Conservation (phyloP, 2,797 vertebrate genomes). For the Pantherophis vulpinus region DNA sequence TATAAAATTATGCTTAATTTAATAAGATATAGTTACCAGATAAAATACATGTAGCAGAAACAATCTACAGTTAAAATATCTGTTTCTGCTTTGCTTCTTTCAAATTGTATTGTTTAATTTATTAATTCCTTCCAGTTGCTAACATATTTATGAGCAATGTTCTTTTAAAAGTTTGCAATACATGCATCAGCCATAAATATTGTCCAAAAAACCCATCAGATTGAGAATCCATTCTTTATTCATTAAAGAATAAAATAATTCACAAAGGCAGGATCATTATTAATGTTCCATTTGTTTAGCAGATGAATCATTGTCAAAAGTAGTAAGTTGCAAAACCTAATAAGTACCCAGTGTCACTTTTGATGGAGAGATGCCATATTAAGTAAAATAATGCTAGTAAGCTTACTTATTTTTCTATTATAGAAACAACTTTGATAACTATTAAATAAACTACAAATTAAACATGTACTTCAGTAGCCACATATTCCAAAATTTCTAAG, state of each 20-base stretch:
- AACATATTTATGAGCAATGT: neutral
- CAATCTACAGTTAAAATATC: neutral
- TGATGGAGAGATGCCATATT: neutral
- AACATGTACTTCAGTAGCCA: neutral
- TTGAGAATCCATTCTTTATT: neutral
- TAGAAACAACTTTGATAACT: neutral
- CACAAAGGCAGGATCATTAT: neutral
- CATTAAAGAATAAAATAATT: neutral
- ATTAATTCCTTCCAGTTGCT: neutral
- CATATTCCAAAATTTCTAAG: neutral
- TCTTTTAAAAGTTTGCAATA: neutral
- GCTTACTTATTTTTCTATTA: neutral
- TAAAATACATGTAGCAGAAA: neutral
- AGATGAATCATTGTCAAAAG: neutral
- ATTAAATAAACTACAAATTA: neutral
- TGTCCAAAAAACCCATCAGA: neutral
- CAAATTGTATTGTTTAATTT: neutral
- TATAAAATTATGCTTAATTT: neutral
- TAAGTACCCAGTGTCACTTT: neutral
- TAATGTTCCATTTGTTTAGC: neutral
- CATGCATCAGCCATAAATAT: neutral
- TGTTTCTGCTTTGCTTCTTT: neutral
- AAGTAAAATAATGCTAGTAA: neutral
- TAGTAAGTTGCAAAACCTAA: neutral
- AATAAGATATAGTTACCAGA: neutral